These are phyloP conservation scores for Camponotus floridanus DNA, from an alignment of 1,140 invertebrate genomes.

Conservation along the genomic window DNA sequence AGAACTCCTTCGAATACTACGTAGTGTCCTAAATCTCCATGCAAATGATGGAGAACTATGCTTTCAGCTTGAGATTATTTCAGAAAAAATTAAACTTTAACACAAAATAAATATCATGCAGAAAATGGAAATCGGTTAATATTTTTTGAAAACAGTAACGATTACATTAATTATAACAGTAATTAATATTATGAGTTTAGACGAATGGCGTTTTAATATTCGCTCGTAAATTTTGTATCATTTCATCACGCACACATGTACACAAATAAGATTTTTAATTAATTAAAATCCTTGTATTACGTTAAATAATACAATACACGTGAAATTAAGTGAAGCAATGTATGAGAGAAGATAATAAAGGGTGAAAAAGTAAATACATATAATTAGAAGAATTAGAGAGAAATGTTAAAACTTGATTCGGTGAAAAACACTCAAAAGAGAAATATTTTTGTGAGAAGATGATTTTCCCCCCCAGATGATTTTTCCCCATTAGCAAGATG, in stretches of 20 bases:
- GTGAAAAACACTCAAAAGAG: neutral
- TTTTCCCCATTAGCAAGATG: neutral
- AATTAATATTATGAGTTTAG: too few species aligned
- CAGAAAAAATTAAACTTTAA: neutral
- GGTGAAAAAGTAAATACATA: too few species aligned
- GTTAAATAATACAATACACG: too few species aligned
- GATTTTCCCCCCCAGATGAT: neutral
- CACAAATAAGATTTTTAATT: too few species aligned
- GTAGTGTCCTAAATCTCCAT: slow-evolving; percentile 23
- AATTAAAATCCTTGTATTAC: too few species aligned
- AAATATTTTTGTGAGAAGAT: neutral
- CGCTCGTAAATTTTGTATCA: too few species aligned
- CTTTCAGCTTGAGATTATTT: neutral
- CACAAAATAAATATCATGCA: too few species aligned
- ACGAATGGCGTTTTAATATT: too few species aligned
- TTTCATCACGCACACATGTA: too few species aligned
- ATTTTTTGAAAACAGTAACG: neutral
- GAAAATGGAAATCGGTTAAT: neutral
- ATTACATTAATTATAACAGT: slow-evolving; percentile 14
- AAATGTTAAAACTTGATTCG: neutral
- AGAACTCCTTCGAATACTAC: slow-evolving; percentile 29
- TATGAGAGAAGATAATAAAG: too few species aligned
- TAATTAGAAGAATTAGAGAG: too few species aligned
- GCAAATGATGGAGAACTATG: neutral
- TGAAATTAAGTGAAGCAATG: too few species aligned